phyloP scores from a whole-genome alignment of 2,888 invertebrate species.

The Arge pagana region DNA sequence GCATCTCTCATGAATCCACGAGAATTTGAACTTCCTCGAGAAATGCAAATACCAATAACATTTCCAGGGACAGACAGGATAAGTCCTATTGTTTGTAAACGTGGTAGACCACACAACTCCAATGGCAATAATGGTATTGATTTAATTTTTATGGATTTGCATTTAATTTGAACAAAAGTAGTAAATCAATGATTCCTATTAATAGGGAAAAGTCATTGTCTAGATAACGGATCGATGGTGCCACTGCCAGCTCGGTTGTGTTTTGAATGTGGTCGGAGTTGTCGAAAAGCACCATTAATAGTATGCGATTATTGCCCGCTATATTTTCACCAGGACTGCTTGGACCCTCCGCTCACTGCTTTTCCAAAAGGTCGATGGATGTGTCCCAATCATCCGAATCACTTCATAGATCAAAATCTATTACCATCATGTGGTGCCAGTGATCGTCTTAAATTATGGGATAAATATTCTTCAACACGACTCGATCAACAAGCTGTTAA shows the following conservation, averaged over 20 bases:
- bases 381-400: constrained; percentile 96
- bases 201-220: constrained; percentile 55
- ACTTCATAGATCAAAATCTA: constrained; percentile 81
- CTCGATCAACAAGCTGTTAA: constrained; percentile 88
- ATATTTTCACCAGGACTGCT: constrained; percentile 90
- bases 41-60: constrained; percentile 74
- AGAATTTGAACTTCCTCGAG: constrained; percentile 86
- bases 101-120: constrained; percentile 44
- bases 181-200: constrained; percentile 38
- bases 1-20: constrained; percentile 85
- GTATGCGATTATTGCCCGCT: constrained; percentile 94
- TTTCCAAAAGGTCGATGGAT: constrained; percentile 92
- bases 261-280: constrained; percentile 83
- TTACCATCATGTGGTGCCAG: constrained; percentile 82
- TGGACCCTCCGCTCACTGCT: constrained; percentile 89
- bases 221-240: constrained; percentile 60
- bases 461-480: constrained; percentile 73
- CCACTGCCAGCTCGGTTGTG: constrained; percentile 84
- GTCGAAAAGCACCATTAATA: constrained; percentile 80
- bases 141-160: background rate
- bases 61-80: constrained; percentile 86
- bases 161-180: constrained; percentile 9
- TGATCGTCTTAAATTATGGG: constrained; percentile 88
- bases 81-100: constrained; percentile 52
- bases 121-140: constrained; percentile 43